These are phyloP conservation scores for Mobula hypostoma DNA, from an alignment of 2,113 vertebrate genomes.

Conservation along the genomic window DNA sequence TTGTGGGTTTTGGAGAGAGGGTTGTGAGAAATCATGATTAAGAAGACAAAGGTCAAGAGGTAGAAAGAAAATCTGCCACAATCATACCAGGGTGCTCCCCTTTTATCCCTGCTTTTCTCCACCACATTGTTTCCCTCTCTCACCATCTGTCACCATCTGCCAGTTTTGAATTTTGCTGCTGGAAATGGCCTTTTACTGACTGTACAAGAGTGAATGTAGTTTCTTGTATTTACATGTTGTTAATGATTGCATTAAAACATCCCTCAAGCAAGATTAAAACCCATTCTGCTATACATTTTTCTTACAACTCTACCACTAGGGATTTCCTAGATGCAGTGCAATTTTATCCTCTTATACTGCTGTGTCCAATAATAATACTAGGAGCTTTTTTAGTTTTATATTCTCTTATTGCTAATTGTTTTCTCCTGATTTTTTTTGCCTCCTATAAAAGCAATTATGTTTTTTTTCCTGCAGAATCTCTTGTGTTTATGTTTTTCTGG, in stretches of 20 bases:
- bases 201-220: neutral
- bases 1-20: neutral
- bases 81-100: neutral
- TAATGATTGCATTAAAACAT: conserved; percentile 17
- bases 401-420: neutral
- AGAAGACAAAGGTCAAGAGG: neutral
- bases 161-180: conserved; percentile 27
- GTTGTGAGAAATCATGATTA: no score
- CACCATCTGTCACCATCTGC: conserved; percentile 36
- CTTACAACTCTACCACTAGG: neutral
- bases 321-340: neutral
- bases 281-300: neutral
- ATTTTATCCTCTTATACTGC: neutral
- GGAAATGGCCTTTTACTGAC: conserved; percentile 23
- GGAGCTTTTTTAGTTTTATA: neutral
- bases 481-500: neutral
- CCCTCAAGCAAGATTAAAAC: conserved; percentile 12
- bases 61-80: neutral
- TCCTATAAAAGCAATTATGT: neutral
- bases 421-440: neutral
- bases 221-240: conserved; percentile 35
- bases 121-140: conserved; percentile 13
- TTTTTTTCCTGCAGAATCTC: neutral
- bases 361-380: neutral
- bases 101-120: neutral